Evolutionary conservation across 1,140 invertebrate genomes (phyloP).

Genomic region (Drosophila setifemur): DNA sequence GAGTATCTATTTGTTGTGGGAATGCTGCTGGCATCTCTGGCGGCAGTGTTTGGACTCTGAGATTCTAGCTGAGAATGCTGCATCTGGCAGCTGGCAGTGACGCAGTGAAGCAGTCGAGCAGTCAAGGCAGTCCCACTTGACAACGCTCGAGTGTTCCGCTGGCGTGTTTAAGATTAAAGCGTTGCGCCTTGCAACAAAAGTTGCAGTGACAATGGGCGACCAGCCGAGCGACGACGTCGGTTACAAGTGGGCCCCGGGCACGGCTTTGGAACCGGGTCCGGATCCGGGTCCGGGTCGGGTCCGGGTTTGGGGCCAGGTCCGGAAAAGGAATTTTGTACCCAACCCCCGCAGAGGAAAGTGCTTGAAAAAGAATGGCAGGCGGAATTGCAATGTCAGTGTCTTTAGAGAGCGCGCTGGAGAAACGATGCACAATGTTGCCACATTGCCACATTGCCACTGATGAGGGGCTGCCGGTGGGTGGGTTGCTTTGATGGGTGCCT

Average conservation of each 20-base stretch:
- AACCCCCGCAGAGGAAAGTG: conserved; percentile 50
- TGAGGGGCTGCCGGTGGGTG: conserved; percentile 19
- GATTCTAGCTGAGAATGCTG: conserved; percentile 9
- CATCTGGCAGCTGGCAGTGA: conserved; percentile 50
- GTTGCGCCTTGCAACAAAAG: conserved; percentile 74
- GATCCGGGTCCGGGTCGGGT: not conserved
- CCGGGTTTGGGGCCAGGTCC: not conserved
- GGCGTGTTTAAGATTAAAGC: conserved; percentile 81
- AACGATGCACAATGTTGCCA: conserved; percentile 27
- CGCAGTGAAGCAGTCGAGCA: conserved; percentile 24
- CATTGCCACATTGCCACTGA: conserved; percentile 41
- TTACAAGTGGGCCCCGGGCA: conserved; percentile 53
- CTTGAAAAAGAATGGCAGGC: conserved; percentile 70
- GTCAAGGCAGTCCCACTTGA: conserved; percentile 64
- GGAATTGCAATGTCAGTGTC: conserved; percentile 70
- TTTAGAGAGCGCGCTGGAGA: conserved; percentile 21
- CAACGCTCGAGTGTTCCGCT: conserved; percentile 78
- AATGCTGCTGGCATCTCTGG: conserved; percentile 13
- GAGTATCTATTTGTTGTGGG: no score
- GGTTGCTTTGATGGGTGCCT: not conserved
- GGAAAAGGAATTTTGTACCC: not conserved
- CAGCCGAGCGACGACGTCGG: conserved; percentile 34
- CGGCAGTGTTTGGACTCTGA: conserved; percentile 7
- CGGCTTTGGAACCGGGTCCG: conserved; percentile 7
- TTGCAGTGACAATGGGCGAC: conserved; percentile 73